Percentiles rank a stretch among this genome's conserved stretches.
Conservation (phyloP, 1,140 invertebrate genomes). For the Hylyphantes graminicola region DNA sequence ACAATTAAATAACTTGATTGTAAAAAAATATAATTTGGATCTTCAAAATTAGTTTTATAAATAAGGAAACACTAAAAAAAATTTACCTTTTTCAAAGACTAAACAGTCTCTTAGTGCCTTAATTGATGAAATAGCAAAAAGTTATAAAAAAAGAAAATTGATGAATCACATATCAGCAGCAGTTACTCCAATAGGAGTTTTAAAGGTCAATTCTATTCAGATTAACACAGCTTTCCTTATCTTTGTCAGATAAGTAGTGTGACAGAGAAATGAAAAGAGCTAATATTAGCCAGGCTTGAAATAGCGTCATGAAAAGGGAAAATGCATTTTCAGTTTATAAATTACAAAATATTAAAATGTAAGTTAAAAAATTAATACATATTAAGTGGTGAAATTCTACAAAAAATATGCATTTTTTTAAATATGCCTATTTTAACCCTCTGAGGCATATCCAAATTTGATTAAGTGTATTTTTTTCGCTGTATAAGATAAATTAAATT, state of each 20-base stretch:
- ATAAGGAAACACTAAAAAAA: background rate
- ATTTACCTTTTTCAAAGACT: background rate
- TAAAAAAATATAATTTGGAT: background rate
- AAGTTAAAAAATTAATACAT: background rate
- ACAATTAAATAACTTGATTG: no score
- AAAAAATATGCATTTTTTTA: background rate
- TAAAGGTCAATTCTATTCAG: slow-evolving; percentile 52
- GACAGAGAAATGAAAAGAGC: background rate
- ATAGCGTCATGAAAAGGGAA: background rate
- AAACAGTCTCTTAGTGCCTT: background rate
- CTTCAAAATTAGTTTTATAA: background rate
- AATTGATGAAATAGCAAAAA: slow-evolving; percentile 21
- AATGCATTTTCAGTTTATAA: background rate
- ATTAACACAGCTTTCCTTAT: slow-evolving; percentile 48
- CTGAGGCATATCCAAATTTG: no score
- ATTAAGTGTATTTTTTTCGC: no score
- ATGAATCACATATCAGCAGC: slow-evolving; percentile 45
- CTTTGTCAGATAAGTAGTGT: slow-evolving; percentile 23
- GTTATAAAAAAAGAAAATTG: slow-evolving; percentile 25
- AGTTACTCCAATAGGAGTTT: slow-evolving; percentile 36
- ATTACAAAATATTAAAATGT: background rate
- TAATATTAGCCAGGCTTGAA: slow-evolving; percentile 9
- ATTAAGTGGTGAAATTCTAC: background rate
- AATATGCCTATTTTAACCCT: no score
- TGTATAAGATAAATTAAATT: no score